Base-by-base conservation (phyloP, 2,888 invertebrate species). In the Cybosia mesomella region DNA sequence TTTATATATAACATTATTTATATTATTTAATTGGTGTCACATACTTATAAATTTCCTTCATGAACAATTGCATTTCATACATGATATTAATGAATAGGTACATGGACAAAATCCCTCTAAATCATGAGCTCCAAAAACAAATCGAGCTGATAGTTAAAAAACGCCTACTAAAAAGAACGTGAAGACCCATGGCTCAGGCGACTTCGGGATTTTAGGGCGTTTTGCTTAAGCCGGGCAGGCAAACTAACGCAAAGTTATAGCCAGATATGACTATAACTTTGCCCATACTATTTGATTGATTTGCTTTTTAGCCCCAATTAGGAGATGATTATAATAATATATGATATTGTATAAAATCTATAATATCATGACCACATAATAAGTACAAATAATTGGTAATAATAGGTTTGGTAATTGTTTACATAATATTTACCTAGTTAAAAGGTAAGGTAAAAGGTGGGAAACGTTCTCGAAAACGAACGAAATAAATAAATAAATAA, bases 1-100 rank as follows among this genome's bases (percentile, higher is more conserved):
- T 58, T 57, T 70, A 68, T 54, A 59, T 66, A 67, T 74, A 76
- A 70, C 66, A 66, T 71, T 66, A 64, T 66, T 58, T 58, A 65
- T 49, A 74, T 68, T 66, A 59, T 64, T 65, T 66, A 63, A 65
- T 77, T 71, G 71, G 70, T 73, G 80, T 74, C 65, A 63, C 70
- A 66, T 67, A 77, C 39, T 72, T 70, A 54, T n/a, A 39, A 64
- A 60, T 59, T 60, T 60, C 22, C 32, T 36, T 63, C 24, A 36
- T n/a, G 49, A 54, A 59, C 54, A 57, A 43, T 28, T 28, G 28
- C 28, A 34, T 62, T 75, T 63, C 34, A 58, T 55, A 57, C 55
- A 57, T 60, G 24, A 64, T 53, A 58, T 49, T 64, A 66, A 64
- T 53, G 62, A 36, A 67, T 67, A 24, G 24, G 2, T 36, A 43